Evolutionary conservation across 2,888 invertebrate species (phyloP).

Genomic region (Drosophila mulleri): DNA sequence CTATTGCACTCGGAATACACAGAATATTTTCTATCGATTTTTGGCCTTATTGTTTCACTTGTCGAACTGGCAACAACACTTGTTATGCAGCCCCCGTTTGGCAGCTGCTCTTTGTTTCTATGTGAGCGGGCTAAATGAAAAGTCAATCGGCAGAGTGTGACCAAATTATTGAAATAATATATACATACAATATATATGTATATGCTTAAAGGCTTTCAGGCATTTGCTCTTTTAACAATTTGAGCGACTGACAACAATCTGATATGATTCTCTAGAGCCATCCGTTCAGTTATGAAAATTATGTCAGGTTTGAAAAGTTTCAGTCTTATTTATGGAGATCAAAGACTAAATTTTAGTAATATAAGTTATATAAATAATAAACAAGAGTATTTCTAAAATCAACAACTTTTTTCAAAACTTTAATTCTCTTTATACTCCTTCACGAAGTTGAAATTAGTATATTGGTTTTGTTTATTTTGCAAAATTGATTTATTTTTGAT

Average conservation of each 20-base stretch:
- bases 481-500: no score
- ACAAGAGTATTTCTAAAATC: no score
- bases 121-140: neutral
- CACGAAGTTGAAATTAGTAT: no score
- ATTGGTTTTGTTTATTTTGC: no score
- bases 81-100: conserved; percentile 41
- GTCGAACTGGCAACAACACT: conserved; percentile 48
- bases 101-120: conserved; percentile 5
- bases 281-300: neutral
- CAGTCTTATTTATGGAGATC: neutral
- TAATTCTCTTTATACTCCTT: no score
- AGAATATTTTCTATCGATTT: conserved; percentile 74
- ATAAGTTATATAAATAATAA: no score
- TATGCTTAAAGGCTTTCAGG: neutral
- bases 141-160: neutral
- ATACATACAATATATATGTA: neutral
- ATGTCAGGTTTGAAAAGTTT: neutral
- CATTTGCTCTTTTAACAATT: conserved; percentile 1
- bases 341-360: no score
- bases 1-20: conserved; percentile 35
- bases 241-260: neutral
- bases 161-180: neutral
- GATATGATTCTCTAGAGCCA: neutral
- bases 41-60: conserved; percentile 64
- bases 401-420: no score